Evolutionary conservation across 1,140 invertebrate species (phyloP), one percentile per base, ranked within the genome.

Genomic region (Caenorhabditis remanei): DNA sequence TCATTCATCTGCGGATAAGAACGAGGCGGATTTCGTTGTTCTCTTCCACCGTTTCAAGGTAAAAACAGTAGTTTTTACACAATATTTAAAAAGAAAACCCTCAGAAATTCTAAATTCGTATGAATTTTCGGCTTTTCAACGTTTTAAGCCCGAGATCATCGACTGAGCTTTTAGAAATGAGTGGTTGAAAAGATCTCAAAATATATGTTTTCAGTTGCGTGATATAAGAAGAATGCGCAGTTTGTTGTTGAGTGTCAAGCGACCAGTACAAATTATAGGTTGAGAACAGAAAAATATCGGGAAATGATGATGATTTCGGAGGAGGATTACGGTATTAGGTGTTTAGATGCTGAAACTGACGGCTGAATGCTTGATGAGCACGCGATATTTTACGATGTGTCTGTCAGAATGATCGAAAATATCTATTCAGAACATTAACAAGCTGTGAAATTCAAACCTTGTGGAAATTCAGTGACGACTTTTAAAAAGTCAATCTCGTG

Each of bases 231-330:
- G 46, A 13, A 79, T 79, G 71, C 4, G 19, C 46, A 50, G 6
- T 40, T 50, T 13, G 46, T 50, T 13, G 14, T 63, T 71, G 71
- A 50, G 16, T n/a, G 46, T 11, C 21, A 50, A 79, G 11, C 41
- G 46, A 79, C 2, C 46, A 71, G n/a, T 24, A n/a, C 2, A 79
- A 79, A 79, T 79, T 79, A 79, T 50, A 53, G 71, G 46, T 79
- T 79, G n/a, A n/a, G 24, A 50, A 21, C 4, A 1, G 71, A 79
- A 50, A 79, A 79, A 79, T 71, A 63, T 21, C 4, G 24, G 43
- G 8, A 46, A 14, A 32, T 79, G 32, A 32, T 46, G 43, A 11
- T n/a, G 41, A 19, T 19, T 32, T 32, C 32, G 32, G 2, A 32
- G 43, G 13, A 43, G 71, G 19, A 50, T 50, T 50, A 79, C 46